Base-by-base conservation (phyloP, 2,113 vertebrate genomes). In the Mustela lutreola region DNA sequence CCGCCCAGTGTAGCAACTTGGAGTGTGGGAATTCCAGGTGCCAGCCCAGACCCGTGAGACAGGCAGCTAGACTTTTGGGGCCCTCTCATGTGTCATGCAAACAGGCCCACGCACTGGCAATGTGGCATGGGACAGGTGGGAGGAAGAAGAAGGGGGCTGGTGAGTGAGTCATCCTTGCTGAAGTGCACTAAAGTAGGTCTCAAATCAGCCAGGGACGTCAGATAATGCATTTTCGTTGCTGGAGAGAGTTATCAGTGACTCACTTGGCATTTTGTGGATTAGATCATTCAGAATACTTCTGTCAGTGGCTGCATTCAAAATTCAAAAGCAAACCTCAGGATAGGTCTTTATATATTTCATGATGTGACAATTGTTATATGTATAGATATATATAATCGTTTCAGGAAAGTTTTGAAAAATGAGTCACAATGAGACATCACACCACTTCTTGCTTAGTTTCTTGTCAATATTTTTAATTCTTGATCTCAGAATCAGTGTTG, bases 251-350 rank as follows among this genome's bases (percentile, higher is more conserved):
- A 78, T 22, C 3, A 0, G 62, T 93, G 93, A 95, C 73, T 97
- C 88, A 89, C 2, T 71, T 96, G 93, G 70, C 88, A 97, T 97
- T 97, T 97, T 60, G n/a, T 60, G 19, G 70, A 71, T 96, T 92
- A 94, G 87, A 70, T 84, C 53, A 95, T 95, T 95, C 71, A 31
- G 48, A 85, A 88, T 81, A 60, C 78, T 95, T 71, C 28, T 80
- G 16, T 96, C 91, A 53, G 39, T 73, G 26, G 60, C 65, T 96
- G 85, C 31, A 33, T 70, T 91, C 53, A 89, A 93, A 91, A 31
- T 58, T 92, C 78, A 92, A 60, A 92, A n/a, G 75, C 26, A 91
- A 79, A 89, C 7, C 33, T 86, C 63, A 65, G 36, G 42, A 48
- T 22, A 73, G 45, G 11, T 60, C 58, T 95, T 67, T 58, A 78